Percentiles rank a stretch among this genome's conserved stretches.
Evolutionary conservation across 2,113 vertebrate genomes (phyloP).

Genomic region (Ursus arctos): DNA sequence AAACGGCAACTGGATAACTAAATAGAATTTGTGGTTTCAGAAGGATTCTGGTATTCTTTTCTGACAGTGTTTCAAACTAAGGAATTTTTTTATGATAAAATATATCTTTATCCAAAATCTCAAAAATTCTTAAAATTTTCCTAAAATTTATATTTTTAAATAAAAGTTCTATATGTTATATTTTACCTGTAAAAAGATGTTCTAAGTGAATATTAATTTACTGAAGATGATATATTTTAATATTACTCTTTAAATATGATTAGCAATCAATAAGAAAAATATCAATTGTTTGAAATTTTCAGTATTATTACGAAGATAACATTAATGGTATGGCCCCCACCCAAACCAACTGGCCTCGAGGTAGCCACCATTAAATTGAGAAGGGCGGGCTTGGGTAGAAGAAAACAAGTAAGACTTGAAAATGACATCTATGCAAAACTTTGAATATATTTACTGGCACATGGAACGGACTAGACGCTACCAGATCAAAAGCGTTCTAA

Average conservation of each 20-base stretch:
- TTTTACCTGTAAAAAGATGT: constrained; percentile 81
- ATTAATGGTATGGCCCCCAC: background rate
- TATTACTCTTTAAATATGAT: constrained; percentile 72
- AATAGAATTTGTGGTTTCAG: background rate
- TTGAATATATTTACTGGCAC: background rate
- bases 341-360: background rate
- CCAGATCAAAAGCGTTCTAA: background rate
- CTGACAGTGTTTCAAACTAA: background rate
- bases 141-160: constrained; percentile 83
- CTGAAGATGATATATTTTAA: constrained; percentile 77
- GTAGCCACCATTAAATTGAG: background rate
- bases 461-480: background rate
- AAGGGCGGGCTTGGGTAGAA: background rate
- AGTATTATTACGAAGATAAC: background rate
- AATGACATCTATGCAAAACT: background rate
- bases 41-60: background rate
- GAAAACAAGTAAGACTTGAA: background rate
- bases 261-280: constrained; percentile 79
- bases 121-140: constrained; percentile 62
- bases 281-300: background rate
- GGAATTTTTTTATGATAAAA: constrained; percentile 10
- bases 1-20: constrained; percentile 38
- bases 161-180: constrained; percentile 79
- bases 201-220: constrained; percentile 62
- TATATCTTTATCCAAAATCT: background rate